These are phyloP conservation scores for Casuarius casuarius DNA, from an alignment of 2,113 vertebrate species.

Conservation along the genomic window DNA sequence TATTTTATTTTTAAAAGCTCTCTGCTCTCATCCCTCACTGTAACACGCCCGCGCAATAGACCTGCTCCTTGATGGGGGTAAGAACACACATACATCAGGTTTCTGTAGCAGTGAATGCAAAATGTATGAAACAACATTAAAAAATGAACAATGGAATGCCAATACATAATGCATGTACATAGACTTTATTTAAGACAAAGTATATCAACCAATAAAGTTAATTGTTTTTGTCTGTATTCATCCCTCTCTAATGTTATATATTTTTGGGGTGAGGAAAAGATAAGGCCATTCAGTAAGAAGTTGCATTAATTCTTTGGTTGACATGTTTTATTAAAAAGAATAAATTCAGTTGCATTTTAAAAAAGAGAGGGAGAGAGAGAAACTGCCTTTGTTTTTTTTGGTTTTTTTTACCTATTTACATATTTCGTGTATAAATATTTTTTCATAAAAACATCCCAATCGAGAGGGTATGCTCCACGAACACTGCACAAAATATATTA, in stretches of 20 bases:
- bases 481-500: conserved; percentile 88
- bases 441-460: conserved; percentile 81
- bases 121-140: neutral
- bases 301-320: conserved; percentile 68
- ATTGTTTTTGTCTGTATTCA: conserved; percentile 66
- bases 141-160: conserved; percentile 29
- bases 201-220: conserved; percentile 60
- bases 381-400: conserved; percentile 68
- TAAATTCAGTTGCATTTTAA: conserved; percentile 76
- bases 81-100: neutral
- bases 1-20: conserved; percentile 45
- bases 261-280: conserved; percentile 39
- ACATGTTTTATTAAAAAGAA: conserved; percentile 84
- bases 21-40: neutral
- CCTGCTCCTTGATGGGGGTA: neutral
- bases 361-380: conserved; percentile 35
- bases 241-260: conserved; percentile 39
- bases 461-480: conserved; percentile 61
- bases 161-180: conserved; percentile 20
- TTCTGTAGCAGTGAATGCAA: neutral
- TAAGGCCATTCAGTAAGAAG: conserved; percentile 37
- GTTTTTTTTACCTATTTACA: conserved; percentile 75
- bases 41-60: neutral
- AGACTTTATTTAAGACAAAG: conserved; percentile 63
- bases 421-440: conserved; percentile 81